These are phyloP conservation scores for Ichneumoninae sp. DNA, from an alignment of 2,888 invertebrate species.

Conservation along the genomic window DNA sequence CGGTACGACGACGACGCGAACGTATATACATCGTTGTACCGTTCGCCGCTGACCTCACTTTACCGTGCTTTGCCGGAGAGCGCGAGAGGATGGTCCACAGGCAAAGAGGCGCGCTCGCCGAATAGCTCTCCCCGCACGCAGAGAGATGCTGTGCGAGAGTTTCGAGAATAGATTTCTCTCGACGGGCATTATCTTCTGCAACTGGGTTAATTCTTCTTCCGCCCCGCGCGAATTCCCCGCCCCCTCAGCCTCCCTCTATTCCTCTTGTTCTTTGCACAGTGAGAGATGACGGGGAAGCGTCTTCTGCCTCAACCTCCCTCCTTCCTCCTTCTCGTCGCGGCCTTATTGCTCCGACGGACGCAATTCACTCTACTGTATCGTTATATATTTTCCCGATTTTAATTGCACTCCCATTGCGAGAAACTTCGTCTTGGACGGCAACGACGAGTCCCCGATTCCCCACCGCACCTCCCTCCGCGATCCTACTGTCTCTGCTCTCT, in stretches of 20 bases:
- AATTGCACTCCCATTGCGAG: conserved; percentile 78
- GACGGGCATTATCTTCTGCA: conserved; percentile 75
- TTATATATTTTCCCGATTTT: conserved; percentile 76
- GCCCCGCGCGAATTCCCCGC: conserved; percentile 52
- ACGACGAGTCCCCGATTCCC: conserved; percentile 59
- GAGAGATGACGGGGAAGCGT: conserved; percentile 36
- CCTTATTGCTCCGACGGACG: conserved; percentile 44
- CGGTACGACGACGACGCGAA: conserved; percentile 36
- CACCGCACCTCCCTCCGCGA: conserved; percentile 11
- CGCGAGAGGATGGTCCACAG: conserved; percentile 4
- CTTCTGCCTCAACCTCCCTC: conserved; percentile 38
- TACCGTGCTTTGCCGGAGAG: conserved; percentile 20
- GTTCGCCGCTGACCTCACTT: conserved; percentile 4
- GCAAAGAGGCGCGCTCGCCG: conserved; percentile 69
- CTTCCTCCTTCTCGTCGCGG: conserved; percentile 52
- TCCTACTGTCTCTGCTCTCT: conserved; percentile 8
- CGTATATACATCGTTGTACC: conserved; percentile 30
- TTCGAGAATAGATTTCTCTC: conserved; percentile 74
- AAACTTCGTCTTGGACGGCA: conserved; percentile 56
- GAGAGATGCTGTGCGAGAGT: conserved; percentile 6
- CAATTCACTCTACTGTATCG: conserved; percentile 60
- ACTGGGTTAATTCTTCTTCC: conserved; percentile 78
- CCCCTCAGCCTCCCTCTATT: conserved; percentile 26
- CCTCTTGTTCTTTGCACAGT: conserved; percentile 55
- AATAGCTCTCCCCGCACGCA: conserved; percentile 66